These are phyloP conservation scores for Molossus molossus DNA, from an alignment of 2,797 vertebrate genomes.

Conservation along the genomic window DNA sequence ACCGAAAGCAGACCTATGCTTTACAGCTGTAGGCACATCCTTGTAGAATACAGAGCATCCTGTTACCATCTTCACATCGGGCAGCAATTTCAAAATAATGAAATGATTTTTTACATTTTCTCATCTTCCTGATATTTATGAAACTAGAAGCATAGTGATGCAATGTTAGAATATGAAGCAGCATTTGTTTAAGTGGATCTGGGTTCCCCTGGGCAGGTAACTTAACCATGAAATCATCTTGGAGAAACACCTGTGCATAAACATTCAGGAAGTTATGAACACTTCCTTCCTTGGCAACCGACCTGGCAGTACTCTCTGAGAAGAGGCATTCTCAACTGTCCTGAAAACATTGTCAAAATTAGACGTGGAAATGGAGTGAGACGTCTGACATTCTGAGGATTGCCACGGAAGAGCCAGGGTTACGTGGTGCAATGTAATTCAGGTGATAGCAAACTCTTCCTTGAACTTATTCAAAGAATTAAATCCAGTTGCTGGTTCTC, in stretches of 20 bases:
- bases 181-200: background rate
- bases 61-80: background rate
- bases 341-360: background rate
- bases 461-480: conserved; percentile 26
- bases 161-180: background rate
- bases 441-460: conserved; percentile 24
- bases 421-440: background rate
- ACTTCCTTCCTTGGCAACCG: background rate
- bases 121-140: conserved; percentile 43
- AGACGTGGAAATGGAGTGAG: background rate
- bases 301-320: background rate
- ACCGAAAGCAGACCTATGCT: background rate
- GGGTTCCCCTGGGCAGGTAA: background rate
- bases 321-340: background rate
- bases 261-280: conserved; percentile 6
- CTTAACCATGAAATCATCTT: conserved; percentile 49
- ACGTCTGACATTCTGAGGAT: background rate
- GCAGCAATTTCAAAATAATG: conserved; percentile 16
- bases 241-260: background rate
- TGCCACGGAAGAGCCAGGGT: background rate
- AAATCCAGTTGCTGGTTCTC: background rate
- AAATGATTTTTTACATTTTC: background rate
- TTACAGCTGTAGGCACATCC: background rate
- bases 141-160: background rate
- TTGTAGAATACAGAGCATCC: background rate